Percentiles rank a stretch among this genome's conserved stretches.
These are phyloP conservation scores for Stenichneumon culpator DNA, from an alignment of 2,888 invertebrate species.

Conservation along the genomic window DNA sequence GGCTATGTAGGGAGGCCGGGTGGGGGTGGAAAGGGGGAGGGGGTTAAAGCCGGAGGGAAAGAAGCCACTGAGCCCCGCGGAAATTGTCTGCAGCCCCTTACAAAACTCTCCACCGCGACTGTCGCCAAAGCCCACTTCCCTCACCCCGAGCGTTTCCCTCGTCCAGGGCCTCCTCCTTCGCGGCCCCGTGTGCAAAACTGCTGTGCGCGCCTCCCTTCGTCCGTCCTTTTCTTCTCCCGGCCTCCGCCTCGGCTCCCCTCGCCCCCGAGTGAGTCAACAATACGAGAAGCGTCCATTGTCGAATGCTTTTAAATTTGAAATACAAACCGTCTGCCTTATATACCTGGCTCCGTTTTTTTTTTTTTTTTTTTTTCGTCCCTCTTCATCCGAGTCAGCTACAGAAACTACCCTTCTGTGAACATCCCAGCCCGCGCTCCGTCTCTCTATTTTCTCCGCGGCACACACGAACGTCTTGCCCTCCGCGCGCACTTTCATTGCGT, in stretches of 20 bases:
- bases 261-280: slow-evolving; percentile 80
- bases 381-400: slow-evolving; percentile 47
- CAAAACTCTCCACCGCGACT: slow-evolving; percentile 77
- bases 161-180: slow-evolving; percentile 41
- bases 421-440: slow-evolving; percentile 26
- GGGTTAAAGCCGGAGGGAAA: slow-evolving; percentile 7
- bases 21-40: not conserved
- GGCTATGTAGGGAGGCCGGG: not conserved
- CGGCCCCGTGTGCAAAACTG: slow-evolving; percentile 33
- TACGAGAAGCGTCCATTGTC: slow-evolving; percentile 83
- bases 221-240: slow-evolving; percentile 66
- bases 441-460: slow-evolving; percentile 31
- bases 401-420: slow-evolving; percentile 35
- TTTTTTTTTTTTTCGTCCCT: slow-evolving; percentile 40
- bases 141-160: slow-evolving; percentile 25
- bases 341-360: slow-evolving; percentile 48
- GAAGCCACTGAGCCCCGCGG: slow-evolving; percentile 81
- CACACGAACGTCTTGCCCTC: slow-evolving; percentile 23
- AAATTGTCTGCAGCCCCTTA: slow-evolving; percentile 83
- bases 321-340: slow-evolving; percentile 82
- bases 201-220: slow-evolving; percentile 58
- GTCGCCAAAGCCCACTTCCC: slow-evolving; percentile 66
- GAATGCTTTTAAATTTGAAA: slow-evolving; percentile 85
- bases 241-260: slow-evolving; percentile 41
- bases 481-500: slow-evolving; percentile 25